Evolutionary conservation across 2,888 invertebrate species (phyloP), one percentile per base, ranked within the genome.

Genomic region (Campoplex nolae): DNA sequence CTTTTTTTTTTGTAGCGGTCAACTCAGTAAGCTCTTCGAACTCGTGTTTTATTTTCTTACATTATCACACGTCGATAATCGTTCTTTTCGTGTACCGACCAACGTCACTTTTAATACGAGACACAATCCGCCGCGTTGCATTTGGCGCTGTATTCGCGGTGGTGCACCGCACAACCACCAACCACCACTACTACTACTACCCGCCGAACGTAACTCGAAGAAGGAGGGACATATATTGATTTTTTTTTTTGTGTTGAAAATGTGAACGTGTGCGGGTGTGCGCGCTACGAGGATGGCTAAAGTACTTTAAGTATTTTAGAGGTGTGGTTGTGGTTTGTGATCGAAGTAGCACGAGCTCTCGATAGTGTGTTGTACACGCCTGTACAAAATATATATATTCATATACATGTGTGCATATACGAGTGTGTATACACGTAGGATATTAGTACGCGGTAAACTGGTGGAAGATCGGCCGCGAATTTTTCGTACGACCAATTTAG

Each of bases 141-240:
- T 28, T 16, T 32, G 62, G 32, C 62, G 62, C 62, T 62, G 62
- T 62, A 32, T 16, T 62, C 62, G 16, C 16, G 16, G 32, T 16
- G 16, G 32, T 62, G 58, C n/a, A 28, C 4, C 51, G 28, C 42
- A 58, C 58, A 58, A 58, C 23, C 28, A 58, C 23, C 58, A 42
- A 7, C 9, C 42, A 38, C 38, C 38, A 38, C 38, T 38, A 28
- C 28, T 28, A 58, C 58, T 56, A 13, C 58, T 45, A n/a, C 18
- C 13, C 67, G 4, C 42, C 38, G 23, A 18, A 38, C 38, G 38
- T 28, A 16, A 67, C 68, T 68, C 68, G 11, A 68, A 42, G 68
- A 42, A 23, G 67, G n/a, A 42, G 68, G 80, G 84, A 77, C 78
- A 84, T 84, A 87, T 87, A 87, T 87, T 87, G 86, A 87, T 87